Conservation (phyloP, 2,888 invertebrate species). For the Protula sp. region DNA sequence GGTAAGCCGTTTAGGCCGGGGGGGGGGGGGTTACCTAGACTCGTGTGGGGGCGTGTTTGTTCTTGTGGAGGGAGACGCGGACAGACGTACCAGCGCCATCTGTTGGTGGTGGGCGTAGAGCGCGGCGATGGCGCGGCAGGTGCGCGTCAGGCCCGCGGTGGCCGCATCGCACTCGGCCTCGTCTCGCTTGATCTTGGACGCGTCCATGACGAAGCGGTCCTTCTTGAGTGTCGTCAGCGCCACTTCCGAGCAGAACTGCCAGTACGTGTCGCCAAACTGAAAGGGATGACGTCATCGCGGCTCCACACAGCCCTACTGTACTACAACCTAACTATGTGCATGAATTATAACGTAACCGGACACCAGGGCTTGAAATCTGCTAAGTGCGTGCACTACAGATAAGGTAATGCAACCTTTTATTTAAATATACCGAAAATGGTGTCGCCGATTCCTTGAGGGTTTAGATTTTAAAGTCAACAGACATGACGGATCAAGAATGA, state of each 20-base stretch:
- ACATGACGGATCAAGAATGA: too few relatives aligned
- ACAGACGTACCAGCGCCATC: background rate
- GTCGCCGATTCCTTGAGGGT: too few relatives aligned
- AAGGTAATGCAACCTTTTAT: too few relatives aligned
- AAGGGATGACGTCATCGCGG: slow-evolving; percentile 1
- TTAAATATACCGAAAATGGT: too few relatives aligned
- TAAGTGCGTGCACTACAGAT: too few relatives aligned
- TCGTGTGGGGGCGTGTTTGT: too few relatives aligned
- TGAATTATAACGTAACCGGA: too few relatives aligned
- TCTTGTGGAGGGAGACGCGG: too few relatives aligned
- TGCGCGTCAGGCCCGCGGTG: background rate
- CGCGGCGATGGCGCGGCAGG: background rate
- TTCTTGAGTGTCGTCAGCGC: slow-evolving; percentile 17
- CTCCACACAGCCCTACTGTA: background rate
- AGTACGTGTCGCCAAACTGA: slow-evolving; percentile 23
- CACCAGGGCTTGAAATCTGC: background rate
- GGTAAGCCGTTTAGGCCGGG: too few relatives aligned
- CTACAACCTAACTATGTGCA: background rate
- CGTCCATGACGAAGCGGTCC: slow-evolving; percentile 19
- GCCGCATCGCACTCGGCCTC: background rate
- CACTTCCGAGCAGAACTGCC: slow-evolving; percentile 21
- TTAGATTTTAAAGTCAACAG: too few relatives aligned
- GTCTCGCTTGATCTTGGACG: slow-evolving; percentile 5
- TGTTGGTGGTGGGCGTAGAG: background rate
- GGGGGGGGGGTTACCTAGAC: too few relatives aligned